Evolutionary conservation across 2,113 vertebrate species (phyloP).

Genomic region (Mastomys natalensis): DNA sequence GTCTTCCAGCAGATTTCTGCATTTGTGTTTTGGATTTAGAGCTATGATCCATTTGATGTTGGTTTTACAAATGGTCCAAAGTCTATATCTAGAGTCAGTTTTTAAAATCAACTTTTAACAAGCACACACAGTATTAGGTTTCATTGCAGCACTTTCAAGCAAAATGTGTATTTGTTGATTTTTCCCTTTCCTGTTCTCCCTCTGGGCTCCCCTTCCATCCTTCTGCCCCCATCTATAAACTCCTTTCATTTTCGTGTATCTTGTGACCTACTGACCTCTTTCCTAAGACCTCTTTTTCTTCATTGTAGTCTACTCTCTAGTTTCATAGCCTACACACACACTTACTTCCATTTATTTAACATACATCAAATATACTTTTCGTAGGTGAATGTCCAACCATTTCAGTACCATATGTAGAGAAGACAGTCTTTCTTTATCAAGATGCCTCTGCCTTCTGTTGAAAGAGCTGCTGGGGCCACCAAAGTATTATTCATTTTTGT

Average conservation of each 20-base stretch:
- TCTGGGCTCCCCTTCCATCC: neutral
- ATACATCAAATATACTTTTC: neutral
- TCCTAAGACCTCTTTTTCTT: neutral
- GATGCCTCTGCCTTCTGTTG: neutral
- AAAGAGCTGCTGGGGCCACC: neutral
- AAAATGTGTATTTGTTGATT: neutral
- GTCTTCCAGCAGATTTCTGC: neutral
- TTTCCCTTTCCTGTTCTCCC: neutral
- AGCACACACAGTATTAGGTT: neutral
- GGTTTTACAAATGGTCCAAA: neutral
- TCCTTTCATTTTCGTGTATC: neutral
- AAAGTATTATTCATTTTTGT: neutral
- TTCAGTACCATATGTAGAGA: neutral
- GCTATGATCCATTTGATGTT: neutral
- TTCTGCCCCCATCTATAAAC: neutral
- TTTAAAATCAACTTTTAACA: neutral
- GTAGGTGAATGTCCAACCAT: neutral
- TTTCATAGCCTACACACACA: neutral
- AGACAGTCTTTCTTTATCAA: neutral
- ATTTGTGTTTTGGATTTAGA: slow-evolving; percentile 16
- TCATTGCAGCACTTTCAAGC: neutral
- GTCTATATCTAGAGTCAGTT: neutral
- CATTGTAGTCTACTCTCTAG: neutral
- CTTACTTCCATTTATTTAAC: neutral
- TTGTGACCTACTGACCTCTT: neutral